phyloP scores from a whole-genome alignment of 2,888 invertebrate species.

The Marronus borbonicus region DNA sequence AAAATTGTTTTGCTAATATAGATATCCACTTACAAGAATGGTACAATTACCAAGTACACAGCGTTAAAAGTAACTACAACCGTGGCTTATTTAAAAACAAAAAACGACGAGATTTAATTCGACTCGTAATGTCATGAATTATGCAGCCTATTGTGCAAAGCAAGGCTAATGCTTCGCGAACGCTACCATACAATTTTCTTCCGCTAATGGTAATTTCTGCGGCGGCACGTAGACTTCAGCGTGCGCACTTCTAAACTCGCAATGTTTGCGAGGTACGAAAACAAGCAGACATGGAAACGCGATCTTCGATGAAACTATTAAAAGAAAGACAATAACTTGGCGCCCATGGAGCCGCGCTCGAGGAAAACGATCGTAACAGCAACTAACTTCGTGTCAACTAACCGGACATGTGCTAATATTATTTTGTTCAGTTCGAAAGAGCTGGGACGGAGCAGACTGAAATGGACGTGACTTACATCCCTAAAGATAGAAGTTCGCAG shows the following conservation, averaged over 20 bases:
- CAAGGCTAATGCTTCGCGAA: neutral
- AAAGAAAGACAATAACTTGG: neutral
- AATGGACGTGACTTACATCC: no score
- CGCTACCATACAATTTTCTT: neutral
- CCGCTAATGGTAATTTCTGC: slow-evolving; percentile 1
- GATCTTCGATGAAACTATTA: neutral
- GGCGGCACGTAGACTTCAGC: slow-evolving; percentile 14
- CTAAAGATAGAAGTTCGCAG: no score
- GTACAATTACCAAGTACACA: no score
- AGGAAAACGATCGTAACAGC: neutral
- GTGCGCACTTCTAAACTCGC: slow-evolving; percentile 2
- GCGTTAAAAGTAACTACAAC: no score
- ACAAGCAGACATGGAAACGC: neutral
- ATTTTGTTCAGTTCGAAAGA: neutral
- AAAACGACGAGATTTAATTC: neutral
- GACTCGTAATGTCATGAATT: slow-evolving; percentile 15
- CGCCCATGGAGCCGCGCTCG: neutral
- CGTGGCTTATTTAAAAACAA: no score
- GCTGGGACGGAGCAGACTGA: no score
- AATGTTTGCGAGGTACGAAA: slow-evolving; percentile 5
- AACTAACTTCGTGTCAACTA: neutral
- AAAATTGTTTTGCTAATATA: no score
- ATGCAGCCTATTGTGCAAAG: slow-evolving; percentile 13
- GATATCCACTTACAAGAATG: no score
- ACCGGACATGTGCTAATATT: slow-evolving; percentile 2